Percentiles rank a stretch among this genome's conserved stretches.
phyloP scores from a whole-genome alignment of 1,140 invertebrate species.

The Diorhabda sublineata region DNA sequence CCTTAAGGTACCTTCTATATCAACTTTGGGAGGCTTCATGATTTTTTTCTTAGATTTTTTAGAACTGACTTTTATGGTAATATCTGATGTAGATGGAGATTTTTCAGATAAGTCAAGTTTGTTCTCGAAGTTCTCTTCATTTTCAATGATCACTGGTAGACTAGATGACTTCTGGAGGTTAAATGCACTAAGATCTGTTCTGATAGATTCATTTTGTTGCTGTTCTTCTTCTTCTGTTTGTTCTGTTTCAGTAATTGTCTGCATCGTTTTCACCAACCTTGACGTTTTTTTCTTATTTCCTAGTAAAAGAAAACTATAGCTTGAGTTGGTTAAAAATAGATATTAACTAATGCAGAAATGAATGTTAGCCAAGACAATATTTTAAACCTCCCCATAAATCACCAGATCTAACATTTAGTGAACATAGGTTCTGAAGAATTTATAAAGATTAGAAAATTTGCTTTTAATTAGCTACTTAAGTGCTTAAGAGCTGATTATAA shows the following conservation, averaged over 20 bases:
- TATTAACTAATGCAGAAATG: too few relatives aligned
- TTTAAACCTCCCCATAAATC: too few relatives aligned
- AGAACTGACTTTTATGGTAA: conserved; percentile 10
- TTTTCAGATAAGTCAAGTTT: conserved; percentile 5
- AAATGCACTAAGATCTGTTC: neutral
- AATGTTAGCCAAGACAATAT: too few relatives aligned
- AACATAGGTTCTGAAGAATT: too few relatives aligned
- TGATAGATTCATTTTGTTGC: conserved; percentile 1
- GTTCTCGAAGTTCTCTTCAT: conserved; percentile 27
- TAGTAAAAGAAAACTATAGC: neutral
- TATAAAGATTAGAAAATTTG: too few relatives aligned
- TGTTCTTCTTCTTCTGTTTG: conserved; percentile 22
- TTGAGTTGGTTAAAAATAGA: too few relatives aligned
- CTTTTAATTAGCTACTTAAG: too few relatives aligned
- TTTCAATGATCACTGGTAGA: conserved; percentile 31
- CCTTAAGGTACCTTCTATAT: conserved; percentile 44
- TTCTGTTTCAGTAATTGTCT: conserved; percentile 34
- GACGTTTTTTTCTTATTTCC: conserved; percentile 12
- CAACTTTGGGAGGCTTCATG: conserved; percentile 26
- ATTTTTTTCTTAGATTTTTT: conserved; percentile 20
- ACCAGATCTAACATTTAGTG: too few relatives aligned
- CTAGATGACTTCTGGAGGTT: conserved; percentile 3
- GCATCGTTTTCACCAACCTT: conserved; percentile 30
- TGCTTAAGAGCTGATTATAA: too few relatives aligned
- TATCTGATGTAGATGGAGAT: neutral